Conservation (phyloP, 1,140 invertebrate genomes). For the Calephelis nemesis region DNA sequence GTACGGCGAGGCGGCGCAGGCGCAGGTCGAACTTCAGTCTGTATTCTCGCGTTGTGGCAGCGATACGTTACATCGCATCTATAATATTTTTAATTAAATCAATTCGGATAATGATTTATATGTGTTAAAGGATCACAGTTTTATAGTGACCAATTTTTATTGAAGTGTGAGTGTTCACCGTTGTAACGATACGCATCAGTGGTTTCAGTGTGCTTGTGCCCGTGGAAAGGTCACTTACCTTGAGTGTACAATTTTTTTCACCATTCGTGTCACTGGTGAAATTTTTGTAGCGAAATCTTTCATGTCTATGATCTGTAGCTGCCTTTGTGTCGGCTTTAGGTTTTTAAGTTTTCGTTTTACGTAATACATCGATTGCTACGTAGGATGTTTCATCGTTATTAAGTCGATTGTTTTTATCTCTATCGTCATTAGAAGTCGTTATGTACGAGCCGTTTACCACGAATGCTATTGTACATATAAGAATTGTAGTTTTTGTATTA, state of each 20-base stretch:
- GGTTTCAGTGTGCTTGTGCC: slow-evolving; percentile 65
- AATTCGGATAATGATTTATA: slow-evolving; percentile 10
- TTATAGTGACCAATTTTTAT: slow-evolving; percentile 30
- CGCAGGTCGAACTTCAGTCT: slow-evolving; percentile 59
- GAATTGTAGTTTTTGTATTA: too few species aligned
- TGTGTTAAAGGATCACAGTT: slow-evolving; percentile 38
- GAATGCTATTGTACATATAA: too few species aligned
- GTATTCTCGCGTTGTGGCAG: slow-evolving; percentile 35
- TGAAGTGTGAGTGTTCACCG: slow-evolving; percentile 43
- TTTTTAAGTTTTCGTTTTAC: background rate
- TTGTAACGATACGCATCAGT: slow-evolving; percentile 57
- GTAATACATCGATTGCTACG: too few species aligned
- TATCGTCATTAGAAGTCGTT: too few species aligned
- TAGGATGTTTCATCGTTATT: too few species aligned
- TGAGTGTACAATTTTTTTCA: slow-evolving; percentile 42
- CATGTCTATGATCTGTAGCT: slow-evolving; percentile 1
- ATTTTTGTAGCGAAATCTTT: slow-evolving; percentile 29
- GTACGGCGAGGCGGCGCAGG: slow-evolving; percentile 50
- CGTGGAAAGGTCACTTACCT: slow-evolving; percentile 73
- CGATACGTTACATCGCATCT: slow-evolving; percentile 40
- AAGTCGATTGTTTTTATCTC: too few species aligned
- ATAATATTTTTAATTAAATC: slow-evolving; percentile 2
- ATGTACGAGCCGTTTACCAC: too few species aligned
- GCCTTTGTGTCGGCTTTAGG: background rate
- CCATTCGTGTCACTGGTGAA: slow-evolving; percentile 25